A percentile compares a stretch with the other conserved stretches of the same genome.
phyloP scores from a whole-genome alignment of 2,888 invertebrate genomes.

The Drosophila setosimentum region DNA sequence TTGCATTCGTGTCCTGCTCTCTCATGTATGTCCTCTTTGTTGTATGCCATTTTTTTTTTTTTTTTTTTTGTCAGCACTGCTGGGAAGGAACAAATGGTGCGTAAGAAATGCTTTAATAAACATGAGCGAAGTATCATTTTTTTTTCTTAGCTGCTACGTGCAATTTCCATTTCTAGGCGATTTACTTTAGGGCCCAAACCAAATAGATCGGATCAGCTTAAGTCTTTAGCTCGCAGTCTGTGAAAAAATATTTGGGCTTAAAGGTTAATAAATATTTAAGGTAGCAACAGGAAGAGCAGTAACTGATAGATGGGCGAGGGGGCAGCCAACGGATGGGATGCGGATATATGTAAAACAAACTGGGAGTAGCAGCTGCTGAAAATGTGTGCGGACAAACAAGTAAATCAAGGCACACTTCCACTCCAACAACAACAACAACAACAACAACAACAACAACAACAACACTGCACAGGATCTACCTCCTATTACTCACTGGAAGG shows the following conservation, averaged over 20 bases:
- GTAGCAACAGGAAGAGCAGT: slow-evolving; percentile 34
- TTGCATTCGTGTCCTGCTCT: slow-evolving; percentile 36
- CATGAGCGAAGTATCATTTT: slow-evolving; percentile 22
- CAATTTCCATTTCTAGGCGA: slow-evolving; percentile 62
- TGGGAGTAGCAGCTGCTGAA: slow-evolving; percentile 31
- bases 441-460: slow-evolving; percentile 27
- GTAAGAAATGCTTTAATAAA: slow-evolving; percentile 78
- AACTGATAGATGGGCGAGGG: background rate
- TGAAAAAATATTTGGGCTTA: slow-evolving; percentile 55
- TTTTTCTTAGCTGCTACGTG: slow-evolving; percentile 9
- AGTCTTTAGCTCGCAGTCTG: slow-evolving; percentile 60
- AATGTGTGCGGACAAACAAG: slow-evolving; percentile 77
- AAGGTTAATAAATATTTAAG: slow-evolving; percentile 77
- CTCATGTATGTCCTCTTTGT: slow-evolving; percentile 7
- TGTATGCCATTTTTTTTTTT: slow-evolving; percentile 2
- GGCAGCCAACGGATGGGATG: slow-evolving; percentile 2
- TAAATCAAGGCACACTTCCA: slow-evolving; percentile 80
- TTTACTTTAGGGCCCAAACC: slow-evolving; percentile 44
- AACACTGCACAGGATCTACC: background rate
- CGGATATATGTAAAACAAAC: slow-evolving; percentile 5
- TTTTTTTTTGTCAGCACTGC: background rate
- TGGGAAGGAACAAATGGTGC: slow-evolving; percentile 71
- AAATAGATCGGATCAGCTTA: slow-evolving; percentile 56
- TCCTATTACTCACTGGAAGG: slow-evolving; percentile 3
- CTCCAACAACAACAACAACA: slow-evolving; percentile 43